Percentiles rank a stretch among this genome's conserved stretches.
Evolutionary conservation across 92 coral and sea anemone species (phyloP).

Genomic region (Epizoanthus ramosus): DNA sequence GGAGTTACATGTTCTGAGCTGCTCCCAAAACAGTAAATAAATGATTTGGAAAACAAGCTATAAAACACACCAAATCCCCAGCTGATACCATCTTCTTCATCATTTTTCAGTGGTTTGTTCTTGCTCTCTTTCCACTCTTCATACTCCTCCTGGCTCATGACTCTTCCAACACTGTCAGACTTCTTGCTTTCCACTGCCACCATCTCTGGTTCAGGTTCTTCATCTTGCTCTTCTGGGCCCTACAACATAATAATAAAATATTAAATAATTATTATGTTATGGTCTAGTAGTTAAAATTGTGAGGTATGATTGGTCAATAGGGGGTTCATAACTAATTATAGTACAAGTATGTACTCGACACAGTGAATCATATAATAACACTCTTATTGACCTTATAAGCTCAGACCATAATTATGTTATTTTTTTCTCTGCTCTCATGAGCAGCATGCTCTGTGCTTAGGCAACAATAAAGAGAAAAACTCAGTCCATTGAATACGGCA

Average conservation of each 20-base stretch:
- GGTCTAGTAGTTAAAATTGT: too few species aligned
- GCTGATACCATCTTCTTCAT: slow-evolving; percentile 70
- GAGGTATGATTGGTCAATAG: too few species aligned
- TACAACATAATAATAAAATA: background rate
- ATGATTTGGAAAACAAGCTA: too few species aligned
- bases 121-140: slow-evolving; percentile 85
- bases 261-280: background rate
- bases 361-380: too few species aligned
- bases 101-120: slow-evolving; percentile 63
- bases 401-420: too few species aligned
- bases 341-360: too few species aligned
- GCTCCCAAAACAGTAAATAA: background rate
- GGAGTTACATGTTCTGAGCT: too few species aligned
- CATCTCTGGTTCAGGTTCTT: slow-evolving; percentile 38
- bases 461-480: too few species aligned
- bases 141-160: slow-evolving; percentile 90
- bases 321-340: too few species aligned
- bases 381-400: background rate
- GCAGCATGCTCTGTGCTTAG: too few species aligned
- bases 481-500: too few species aligned
- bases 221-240: slow-evolving; percentile 86
- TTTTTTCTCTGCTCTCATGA: too few species aligned
- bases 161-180: slow-evolving; percentile 75
- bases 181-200: slow-evolving; percentile 36
- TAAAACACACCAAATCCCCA: slow-evolving; percentile 97